phyloP scores from a whole-genome alignment of 2,797 vertebrate genomes.

The Sternarchorhynchus goeldii region DNA sequence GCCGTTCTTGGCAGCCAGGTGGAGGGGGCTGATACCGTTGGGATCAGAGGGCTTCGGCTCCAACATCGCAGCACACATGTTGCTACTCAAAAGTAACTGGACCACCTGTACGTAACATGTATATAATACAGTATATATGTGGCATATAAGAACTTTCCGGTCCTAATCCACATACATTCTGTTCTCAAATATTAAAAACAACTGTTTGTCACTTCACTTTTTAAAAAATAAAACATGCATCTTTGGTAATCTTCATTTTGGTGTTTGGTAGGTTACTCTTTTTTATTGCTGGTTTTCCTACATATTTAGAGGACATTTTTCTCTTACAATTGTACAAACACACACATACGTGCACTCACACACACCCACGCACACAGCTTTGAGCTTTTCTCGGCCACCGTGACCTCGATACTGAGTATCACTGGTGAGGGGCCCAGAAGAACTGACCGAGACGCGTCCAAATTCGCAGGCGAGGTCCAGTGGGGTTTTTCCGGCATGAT shows the following conservation, averaged over 20 bases:
- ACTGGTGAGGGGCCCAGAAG: neutral
- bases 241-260: no score
- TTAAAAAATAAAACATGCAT: no score
- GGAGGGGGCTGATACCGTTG: constrained; percentile 93
- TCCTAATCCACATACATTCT: no score
- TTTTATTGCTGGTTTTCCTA: no score
- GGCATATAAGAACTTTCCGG: no score
- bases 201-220: no score
- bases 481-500: constrained; percentile 91
- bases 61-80: constrained; percentile 83
- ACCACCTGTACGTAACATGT: constrained; percentile 40
- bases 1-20: constrained; percentile 95
- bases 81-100: constrained; percentile 53
- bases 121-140: no score
- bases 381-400: neutral
- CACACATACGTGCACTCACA: constrained; percentile 4
- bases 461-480: constrained; percentile 97
- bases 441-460: constrained; percentile 90
- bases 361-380: neutral
- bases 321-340: no score
- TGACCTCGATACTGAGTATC: neutral
- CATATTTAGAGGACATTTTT: no score
- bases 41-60: constrained; percentile 93
- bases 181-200: no score
- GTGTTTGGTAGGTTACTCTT: no score